These are phyloP conservation scores for Balearica regulorum DNA, from an alignment of 2,797 vertebrate species.

Conservation along the genomic window DNA sequence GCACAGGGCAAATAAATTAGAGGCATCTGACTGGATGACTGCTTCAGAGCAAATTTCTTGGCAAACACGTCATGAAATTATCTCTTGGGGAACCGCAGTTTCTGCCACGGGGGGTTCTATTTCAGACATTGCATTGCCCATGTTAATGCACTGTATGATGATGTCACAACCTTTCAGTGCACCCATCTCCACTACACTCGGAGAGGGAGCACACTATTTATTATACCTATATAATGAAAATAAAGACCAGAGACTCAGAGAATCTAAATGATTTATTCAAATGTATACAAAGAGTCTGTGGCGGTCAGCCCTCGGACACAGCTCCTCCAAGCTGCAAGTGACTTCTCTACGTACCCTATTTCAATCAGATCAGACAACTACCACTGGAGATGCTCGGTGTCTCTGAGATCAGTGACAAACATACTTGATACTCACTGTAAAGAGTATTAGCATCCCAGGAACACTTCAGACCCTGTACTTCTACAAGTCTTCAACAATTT, in stretches of 20 bases:
- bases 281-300: background rate
- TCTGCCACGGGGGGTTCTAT: background rate
- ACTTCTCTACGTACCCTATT: background rate
- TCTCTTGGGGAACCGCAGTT: background rate
- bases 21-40: background rate
- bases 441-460: background rate
- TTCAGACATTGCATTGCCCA: background rate
- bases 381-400: background rate
- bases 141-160: background rate
- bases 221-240: background rate
- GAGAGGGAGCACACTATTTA: background rate
- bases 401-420: background rate
- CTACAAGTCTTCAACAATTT: background rate
- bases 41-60: background rate
- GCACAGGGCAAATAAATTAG: constrained; percentile 1
- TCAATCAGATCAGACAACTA: background rate
- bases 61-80: background rate
- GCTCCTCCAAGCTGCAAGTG: background rate
- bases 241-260: background rate
- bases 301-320: background rate
- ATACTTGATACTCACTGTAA: background rate
- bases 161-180: background rate
- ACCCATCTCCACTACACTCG: background rate
- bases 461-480: background rate
- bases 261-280: background rate